Conservation (phyloP, 2,113 vertebrate genomes). For the Brachypteracias leptosomus region DNA sequence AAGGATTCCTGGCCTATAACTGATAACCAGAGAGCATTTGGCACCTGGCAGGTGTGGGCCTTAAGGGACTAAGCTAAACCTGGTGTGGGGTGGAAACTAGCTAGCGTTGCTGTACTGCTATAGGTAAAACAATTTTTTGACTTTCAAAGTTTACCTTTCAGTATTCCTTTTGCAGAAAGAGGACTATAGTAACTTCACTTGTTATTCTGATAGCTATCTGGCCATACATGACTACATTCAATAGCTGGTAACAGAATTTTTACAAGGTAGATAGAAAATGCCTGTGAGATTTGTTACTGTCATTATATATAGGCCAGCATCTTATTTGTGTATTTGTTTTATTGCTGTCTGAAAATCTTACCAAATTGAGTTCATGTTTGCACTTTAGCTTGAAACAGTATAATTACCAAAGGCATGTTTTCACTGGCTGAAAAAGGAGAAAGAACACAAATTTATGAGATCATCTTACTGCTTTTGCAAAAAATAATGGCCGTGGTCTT, state of each 20-base stretch:
- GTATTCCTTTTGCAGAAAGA: neutral
- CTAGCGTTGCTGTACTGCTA: neutral
- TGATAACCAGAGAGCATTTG: neutral
- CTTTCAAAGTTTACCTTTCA: neutral
- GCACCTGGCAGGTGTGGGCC: neutral
- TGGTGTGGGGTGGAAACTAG: neutral
- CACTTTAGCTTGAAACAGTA: neutral
- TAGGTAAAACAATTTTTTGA: neutral
- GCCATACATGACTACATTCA: neutral
- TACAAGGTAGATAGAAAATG: neutral
- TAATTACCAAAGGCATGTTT: neutral
- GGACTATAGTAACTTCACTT: neutral
- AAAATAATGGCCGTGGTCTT: no score
- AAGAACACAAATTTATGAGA: neutral
- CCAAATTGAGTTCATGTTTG: neutral
- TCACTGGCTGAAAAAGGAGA: neutral
- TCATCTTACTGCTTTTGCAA: neutral
- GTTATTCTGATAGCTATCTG: neutral
- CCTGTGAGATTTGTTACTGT: neutral
- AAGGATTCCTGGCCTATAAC: neutral
- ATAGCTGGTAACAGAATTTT: neutral
- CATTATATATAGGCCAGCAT: neutral
- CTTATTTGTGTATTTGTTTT: neutral
- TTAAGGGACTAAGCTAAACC: neutral
- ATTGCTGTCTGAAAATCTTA: neutral